These are phyloP conservation scores for Poecilia picta DNA, from an alignment of 2,797 vertebrate species.

Conservation along the genomic window DNA sequence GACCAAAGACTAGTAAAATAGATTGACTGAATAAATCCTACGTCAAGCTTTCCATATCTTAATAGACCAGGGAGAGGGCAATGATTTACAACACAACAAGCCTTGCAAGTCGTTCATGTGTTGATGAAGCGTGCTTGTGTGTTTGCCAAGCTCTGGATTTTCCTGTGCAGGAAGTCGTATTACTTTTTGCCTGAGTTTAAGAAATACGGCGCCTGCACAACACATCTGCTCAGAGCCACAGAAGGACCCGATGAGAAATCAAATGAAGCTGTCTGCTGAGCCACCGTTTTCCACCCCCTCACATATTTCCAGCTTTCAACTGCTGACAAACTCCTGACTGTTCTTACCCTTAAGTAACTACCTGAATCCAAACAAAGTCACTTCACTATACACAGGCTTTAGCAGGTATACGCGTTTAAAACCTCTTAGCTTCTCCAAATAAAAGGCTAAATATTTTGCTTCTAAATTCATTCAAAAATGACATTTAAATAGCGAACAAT, in stretches of 20 bases:
- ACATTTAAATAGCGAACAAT: background rate
- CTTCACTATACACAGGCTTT: background rate
- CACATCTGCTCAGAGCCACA: conserved; percentile 60
- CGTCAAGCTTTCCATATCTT: conserved; percentile 80
- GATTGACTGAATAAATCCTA: conserved; percentile 83
- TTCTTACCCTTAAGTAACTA: conserved; percentile 25
- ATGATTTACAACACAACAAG: conserved; percentile 75
- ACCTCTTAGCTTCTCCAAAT: background rate
- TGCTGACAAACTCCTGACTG: conserved; percentile 32
- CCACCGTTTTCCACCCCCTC: conserved; percentile 34
- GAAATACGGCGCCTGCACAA: conserved; percentile 49
- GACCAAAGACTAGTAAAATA: conserved; percentile 79
- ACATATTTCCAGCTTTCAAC: conserved; percentile 35
- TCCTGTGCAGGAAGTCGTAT: conserved; percentile 52
- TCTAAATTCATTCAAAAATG: background rate
- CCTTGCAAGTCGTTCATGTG: conserved; percentile 36
- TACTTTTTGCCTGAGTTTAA: conserved; percentile 60
- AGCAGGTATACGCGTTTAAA: background rate
- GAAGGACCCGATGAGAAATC: conserved; percentile 40
- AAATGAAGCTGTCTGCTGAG: conserved; percentile 50
- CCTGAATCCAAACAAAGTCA: conserved; percentile 28
- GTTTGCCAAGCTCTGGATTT: conserved; percentile 66
- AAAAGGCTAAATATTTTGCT: background rate
- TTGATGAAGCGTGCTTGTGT: conserved; percentile 34
- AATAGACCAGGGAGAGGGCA: conserved; percentile 75